Evolutionary conservation across 2,888 invertebrate species (phyloP).

Genomic region (Endomychus coccineus): DNA sequence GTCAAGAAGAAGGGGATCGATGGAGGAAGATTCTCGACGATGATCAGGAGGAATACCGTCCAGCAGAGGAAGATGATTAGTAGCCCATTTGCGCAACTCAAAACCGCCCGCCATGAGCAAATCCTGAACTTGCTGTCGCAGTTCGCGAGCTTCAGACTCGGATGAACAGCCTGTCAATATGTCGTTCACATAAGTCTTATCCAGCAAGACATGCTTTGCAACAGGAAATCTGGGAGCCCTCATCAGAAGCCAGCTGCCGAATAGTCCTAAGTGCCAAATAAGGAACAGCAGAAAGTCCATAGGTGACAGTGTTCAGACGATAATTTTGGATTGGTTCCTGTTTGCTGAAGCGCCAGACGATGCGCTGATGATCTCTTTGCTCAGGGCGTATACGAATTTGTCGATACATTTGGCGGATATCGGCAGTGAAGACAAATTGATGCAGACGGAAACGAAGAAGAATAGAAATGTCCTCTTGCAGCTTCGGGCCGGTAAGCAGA

Average conservation of each 20-base stretch:
- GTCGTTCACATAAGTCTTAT: conserved; percentile 4
- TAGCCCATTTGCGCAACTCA: conserved; percentile 3
- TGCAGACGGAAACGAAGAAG: no score
- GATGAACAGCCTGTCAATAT: conserved; percentile 3
- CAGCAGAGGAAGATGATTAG: conserved; percentile 6
- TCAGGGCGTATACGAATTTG: no score
- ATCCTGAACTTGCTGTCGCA: no score
- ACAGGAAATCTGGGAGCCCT: no score
- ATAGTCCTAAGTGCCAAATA: conserved; percentile 1
- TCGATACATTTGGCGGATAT: no score
- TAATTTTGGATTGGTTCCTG: neutral
- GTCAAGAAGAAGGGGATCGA: neutral
- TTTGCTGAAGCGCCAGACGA: neutral
- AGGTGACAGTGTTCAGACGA: conserved; percentile 2
- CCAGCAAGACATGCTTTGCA: conserved; percentile 1
- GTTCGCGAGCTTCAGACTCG: no score
- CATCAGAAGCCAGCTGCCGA: no score
- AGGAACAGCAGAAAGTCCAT: conserved; percentile 3
- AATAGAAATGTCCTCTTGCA: no score
- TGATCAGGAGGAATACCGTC: conserved; percentile 2
- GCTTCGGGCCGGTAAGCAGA: no score
- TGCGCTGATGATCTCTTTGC: no score
- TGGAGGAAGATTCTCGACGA: neutral
- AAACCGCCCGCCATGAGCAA: no score
- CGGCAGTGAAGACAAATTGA: no score